Conservation (phyloP, 37 sponge, comb jelly and placozoan species). For the Bolinopsis microptera region DNA sequence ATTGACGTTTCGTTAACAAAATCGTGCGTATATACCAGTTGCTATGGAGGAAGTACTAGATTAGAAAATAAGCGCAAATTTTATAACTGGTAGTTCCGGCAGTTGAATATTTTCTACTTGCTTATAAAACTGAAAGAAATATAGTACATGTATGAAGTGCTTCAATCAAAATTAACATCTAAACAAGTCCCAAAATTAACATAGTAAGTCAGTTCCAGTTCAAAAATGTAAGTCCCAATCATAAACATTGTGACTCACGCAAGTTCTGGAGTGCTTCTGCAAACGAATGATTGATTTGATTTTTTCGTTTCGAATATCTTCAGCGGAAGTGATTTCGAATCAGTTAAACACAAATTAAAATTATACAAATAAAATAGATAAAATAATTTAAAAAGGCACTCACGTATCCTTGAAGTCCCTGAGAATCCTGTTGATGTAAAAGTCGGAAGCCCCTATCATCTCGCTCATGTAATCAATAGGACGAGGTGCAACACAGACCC, state of each 20-base stretch:
- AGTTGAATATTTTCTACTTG: neutral
- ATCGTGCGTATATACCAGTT: neutral
- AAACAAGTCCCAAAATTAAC: too few relatives aligned
- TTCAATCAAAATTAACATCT: too few relatives aligned
- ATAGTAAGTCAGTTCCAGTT: too few relatives aligned
- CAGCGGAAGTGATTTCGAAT: too few relatives aligned
- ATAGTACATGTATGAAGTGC: neutral
- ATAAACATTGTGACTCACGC: too few relatives aligned
- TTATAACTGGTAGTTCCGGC: neutral
- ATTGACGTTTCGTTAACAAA: neutral
- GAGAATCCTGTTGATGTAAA: constrained; percentile 84
- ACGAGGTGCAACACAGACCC: constrained; percentile 89
- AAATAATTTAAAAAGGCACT: constrained; percentile 30
- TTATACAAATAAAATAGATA: neutral
- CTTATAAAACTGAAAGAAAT: neutral
- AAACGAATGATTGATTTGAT: too few relatives aligned
- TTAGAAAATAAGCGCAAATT: neutral
- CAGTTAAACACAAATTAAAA: neutral
- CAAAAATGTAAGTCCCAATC: too few relatives aligned
- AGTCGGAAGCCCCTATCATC: constrained; percentile 74
- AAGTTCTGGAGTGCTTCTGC: too few relatives aligned
- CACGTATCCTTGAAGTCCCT: constrained; percentile 89
- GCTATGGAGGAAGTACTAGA: neutral
- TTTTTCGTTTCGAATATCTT: too few relatives aligned
- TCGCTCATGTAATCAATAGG: constrained; percentile 82